phyloP scores from a whole-genome alignment of 2,113 vertebrate genomes.

The Azemiops feae region DNA sequence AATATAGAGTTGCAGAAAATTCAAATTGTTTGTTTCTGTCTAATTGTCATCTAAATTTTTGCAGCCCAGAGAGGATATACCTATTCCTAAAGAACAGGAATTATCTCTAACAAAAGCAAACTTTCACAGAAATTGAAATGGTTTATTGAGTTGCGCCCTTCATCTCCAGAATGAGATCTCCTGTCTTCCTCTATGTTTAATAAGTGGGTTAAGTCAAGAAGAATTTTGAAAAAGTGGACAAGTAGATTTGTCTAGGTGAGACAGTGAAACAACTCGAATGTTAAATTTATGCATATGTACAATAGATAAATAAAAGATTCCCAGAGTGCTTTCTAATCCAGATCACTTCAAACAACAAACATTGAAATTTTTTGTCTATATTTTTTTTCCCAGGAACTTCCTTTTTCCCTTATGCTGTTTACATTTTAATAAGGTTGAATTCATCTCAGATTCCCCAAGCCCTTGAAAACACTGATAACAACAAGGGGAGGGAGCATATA shows the following conservation, averaged over 20 bases:
- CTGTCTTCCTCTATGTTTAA: neutral
- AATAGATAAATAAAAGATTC: neutral
- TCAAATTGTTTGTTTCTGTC: neutral
- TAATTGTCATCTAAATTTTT: neutral
- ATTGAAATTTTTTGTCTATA: neutral
- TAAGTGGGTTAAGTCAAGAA: neutral
- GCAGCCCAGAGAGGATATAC: neutral
- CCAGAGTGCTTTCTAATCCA: neutral
- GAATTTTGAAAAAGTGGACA: neutral
- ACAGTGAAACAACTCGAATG: neutral
- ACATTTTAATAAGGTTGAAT: neutral
- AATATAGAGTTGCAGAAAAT: neutral
- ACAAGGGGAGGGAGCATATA: accelerated
- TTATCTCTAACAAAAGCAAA: neutral
- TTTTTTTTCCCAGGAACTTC: neutral
- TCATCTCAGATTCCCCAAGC: neutral
- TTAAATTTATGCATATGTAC: neutral
- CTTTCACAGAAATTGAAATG: neutral
- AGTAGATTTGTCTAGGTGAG: neutral
- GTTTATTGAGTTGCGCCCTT: neutral
- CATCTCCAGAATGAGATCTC: neutral
- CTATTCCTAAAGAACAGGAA: neutral
- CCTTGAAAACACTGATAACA: neutral
- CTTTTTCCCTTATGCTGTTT: neutral
- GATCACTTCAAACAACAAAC: neutral